Base-by-base conservation (phyloP, 2,888 invertebrate genomes). In the Platynereis dumerilii region DNA sequence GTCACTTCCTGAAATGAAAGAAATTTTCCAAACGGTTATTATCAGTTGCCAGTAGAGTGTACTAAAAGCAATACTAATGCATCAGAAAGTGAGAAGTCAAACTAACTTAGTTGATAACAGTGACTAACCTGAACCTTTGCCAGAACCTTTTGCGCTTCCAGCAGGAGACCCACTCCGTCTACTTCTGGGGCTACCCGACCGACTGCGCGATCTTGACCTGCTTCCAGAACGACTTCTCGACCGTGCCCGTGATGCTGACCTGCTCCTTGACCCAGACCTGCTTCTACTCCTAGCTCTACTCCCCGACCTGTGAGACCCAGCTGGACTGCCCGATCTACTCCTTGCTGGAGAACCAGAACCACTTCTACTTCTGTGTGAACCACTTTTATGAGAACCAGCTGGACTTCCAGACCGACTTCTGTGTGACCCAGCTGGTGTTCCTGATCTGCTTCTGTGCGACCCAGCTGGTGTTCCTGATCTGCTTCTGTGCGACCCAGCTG, bases 201-300 rank as follows among this genome's bases (percentile, higher is more conserved):
- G 34, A 58, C 34, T 58, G 10, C 74, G 72, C 10, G 76, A 72
- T 42, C 71, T 69, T 20, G 75, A 75, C 52, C 72, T 70, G 26
- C 74, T 70, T 53, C 77, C 73, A 57, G 71, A 72, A 29, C 64
- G 67, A 52, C 64, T 69, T 54, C 69, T 69, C 7, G 71, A 69
- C 48, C 67, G 60, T 7, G 68, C 64, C 17, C 70, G 65, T 12
- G 67, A 67, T 12, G 62, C 59, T 1, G 68, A 59, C 54, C 60
- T 65, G 22, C 69, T 71, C 44, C 73, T 71, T 15, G 74, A 69
- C n/a, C 74, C 34, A 34, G 5, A 7, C 20, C 58, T 58, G 42
- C 58, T 58, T 28, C 74, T 68, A 34, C 72, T 72, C 5, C 69
- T 59, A 45, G 71, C 70, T 12, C 74, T 72, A 29, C 65, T 67